These are phyloP conservation scores for Speoplatyrhinus poulsoni DNA, from an alignment of 2,113 vertebrate genomes.

Conservation along the genomic window DNA sequence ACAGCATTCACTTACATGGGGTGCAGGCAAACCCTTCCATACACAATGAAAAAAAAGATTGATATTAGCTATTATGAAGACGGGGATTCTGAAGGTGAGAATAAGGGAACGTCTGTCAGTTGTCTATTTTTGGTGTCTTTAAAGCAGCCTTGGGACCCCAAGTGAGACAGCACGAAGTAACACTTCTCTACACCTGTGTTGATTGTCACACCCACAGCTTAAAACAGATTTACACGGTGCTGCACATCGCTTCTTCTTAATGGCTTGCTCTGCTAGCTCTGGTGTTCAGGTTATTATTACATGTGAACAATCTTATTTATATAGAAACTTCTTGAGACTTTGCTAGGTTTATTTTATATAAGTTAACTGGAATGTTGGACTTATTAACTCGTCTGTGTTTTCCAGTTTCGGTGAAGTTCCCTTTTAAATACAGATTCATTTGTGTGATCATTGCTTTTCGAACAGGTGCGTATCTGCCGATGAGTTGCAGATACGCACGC, in stretches of 20 bases:
- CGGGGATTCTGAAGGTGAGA: not conserved
- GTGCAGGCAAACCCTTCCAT: conserved; percentile 8
- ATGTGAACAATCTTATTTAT: not conserved
- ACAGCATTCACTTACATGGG: not conserved
- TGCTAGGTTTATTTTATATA: no score
- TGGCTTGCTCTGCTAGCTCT: not conserved
- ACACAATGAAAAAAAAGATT: conserved; percentile 8
- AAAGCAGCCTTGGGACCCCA: conserved; percentile 57
- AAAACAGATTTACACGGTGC: conserved; percentile 7
- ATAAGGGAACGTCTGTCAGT: conserved; percentile 6
- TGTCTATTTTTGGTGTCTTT: conserved; percentile 64
- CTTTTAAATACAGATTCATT: conserved; percentile 13
- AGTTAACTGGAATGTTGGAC: no score
- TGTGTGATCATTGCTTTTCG: not conserved
- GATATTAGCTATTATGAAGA: not conserved
- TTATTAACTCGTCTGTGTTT: no score
- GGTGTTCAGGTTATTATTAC: not conserved
- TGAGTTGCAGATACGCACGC: conserved; percentile 1
- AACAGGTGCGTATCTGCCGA: conserved; percentile 16
- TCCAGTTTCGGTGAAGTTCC: not conserved
- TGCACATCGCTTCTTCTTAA: not conserved
- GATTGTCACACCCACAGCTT: conserved; percentile 56
- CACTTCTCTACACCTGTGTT: conserved; percentile 26
- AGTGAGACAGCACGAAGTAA: conserved; percentile 9
- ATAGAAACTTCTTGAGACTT: not conserved